Percentiles rank a stretch among this genome's conserved stretches.
These are phyloP conservation scores for Dryococelus australis DNA, from an alignment of 2,888 invertebrate species.

Conservation along the genomic window DNA sequence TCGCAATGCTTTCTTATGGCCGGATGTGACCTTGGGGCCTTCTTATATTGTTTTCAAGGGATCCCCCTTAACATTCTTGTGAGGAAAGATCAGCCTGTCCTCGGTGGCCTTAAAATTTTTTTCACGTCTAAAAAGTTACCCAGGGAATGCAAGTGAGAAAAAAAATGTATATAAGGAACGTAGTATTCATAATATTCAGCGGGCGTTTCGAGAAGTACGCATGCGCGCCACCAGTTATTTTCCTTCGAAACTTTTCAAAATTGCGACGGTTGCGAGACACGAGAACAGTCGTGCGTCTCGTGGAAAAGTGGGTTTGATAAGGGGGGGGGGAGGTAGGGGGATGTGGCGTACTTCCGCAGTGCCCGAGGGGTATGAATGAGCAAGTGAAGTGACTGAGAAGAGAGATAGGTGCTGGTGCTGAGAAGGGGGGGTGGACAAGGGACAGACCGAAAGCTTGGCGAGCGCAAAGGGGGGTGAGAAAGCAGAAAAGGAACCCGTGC, in stretches of 20 bases:
- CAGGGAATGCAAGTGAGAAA: no score
- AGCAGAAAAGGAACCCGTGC: background rate
- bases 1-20: no score
- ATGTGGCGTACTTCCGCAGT: constrained; percentile 7
- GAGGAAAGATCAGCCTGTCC: no score
- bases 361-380: background rate
- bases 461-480: background rate
- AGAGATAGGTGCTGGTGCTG: no score
- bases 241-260: background rate
- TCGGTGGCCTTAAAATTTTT: no score
- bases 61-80: no score
- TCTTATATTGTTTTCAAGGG: no score
- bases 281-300: background rate
- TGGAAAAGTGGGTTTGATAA: background rate
- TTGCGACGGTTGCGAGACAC: background rate
- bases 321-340: background rate
- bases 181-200: background rate
- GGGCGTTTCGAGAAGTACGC: background rate
- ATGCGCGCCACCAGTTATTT: background rate
- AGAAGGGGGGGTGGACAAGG: background rate
- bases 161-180: no score
- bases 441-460: background rate
- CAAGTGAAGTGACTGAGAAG: background rate
- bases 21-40: no score
- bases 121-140: no score